phyloP scores from a whole-genome alignment of 1,140 invertebrate species.

The Mercenaria mercenaria region DNA sequence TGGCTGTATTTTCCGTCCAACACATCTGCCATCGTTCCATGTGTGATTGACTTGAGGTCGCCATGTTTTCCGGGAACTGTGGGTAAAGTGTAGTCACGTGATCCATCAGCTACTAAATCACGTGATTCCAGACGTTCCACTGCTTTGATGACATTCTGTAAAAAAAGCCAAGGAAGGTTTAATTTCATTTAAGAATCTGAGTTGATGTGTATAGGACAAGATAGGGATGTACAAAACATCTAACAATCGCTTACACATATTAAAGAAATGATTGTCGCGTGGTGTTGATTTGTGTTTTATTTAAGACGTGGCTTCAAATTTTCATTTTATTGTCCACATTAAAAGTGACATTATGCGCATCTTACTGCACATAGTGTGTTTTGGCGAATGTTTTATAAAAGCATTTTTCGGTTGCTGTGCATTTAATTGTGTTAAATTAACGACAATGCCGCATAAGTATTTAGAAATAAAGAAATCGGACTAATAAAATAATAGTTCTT shows the following conservation, averaged over 20 bases:
- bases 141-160: constrained; percentile 21
- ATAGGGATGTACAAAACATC: not conserved
- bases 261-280: not conserved
- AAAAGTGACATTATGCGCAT: too few relatives aligned
- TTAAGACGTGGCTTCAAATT: too few relatives aligned
- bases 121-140: constrained; percentile 18
- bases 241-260: not conserved
- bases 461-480: too few relatives aligned
- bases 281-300: too few relatives aligned
- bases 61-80: constrained; percentile 91
- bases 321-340: too few relatives aligned
- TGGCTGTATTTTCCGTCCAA: not conserved
- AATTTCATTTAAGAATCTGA: not conserved
- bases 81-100: constrained; percentile 88
- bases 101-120: constrained; percentile 49
- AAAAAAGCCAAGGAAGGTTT: too few relatives aligned
- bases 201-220: not conserved
- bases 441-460: too few relatives aligned
- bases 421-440: too few relatives aligned
- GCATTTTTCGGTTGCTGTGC: too few relatives aligned
- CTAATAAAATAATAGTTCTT: too few relatives aligned
- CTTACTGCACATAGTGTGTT: too few relatives aligned
- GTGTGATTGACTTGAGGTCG: constrained; percentile 94
- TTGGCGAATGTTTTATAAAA: too few relatives aligned
- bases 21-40: constrained; percentile 87